phyloP scores from a whole-genome alignment of 2,113 vertebrate species.

The Typhlomys cinereus region DNA sequence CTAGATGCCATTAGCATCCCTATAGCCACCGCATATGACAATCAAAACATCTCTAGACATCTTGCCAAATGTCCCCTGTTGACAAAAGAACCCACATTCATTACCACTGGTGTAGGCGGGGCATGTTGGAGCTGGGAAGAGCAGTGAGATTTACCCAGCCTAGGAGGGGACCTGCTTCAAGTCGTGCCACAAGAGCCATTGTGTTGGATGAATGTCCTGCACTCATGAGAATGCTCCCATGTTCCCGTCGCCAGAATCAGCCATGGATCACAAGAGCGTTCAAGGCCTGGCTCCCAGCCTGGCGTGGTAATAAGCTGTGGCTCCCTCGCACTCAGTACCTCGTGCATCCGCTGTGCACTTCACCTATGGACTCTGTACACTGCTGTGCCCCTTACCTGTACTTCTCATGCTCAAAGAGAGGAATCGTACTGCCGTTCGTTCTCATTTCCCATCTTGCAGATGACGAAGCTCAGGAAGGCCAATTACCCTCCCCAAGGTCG shows the following conservation, averaged over 20 bases:
- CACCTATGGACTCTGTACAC: no score
- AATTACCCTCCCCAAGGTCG: neutral
- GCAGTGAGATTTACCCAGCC: neutral
- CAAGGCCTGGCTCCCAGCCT: neutral
- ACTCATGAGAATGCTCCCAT: neutral
- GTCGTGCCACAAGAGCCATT: neutral
- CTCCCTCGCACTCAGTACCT: neutral
- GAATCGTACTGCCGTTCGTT: neutral
- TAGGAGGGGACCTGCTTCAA: neutral
- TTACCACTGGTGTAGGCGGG: neutral
- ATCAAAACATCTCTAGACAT: neutral
- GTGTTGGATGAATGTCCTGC: neutral
- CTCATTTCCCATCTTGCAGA: neutral
- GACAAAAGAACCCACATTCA: fast-evolving
- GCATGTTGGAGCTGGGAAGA: neutral
- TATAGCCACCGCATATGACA: neutral
- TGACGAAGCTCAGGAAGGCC: neutral
- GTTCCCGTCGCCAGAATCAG: neutral
- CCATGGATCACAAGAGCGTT: neutral
- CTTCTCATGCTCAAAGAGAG: neutral
- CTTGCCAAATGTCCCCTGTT: neutral
- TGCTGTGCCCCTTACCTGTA: neutral
- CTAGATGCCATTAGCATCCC: neutral
- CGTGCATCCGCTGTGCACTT: neutral
- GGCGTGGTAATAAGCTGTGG: neutral